These are phyloP conservation scores for Rhyacophila evoluta DNA, from an alignment of 2,888 invertebrate species.

Conservation along the genomic window DNA sequence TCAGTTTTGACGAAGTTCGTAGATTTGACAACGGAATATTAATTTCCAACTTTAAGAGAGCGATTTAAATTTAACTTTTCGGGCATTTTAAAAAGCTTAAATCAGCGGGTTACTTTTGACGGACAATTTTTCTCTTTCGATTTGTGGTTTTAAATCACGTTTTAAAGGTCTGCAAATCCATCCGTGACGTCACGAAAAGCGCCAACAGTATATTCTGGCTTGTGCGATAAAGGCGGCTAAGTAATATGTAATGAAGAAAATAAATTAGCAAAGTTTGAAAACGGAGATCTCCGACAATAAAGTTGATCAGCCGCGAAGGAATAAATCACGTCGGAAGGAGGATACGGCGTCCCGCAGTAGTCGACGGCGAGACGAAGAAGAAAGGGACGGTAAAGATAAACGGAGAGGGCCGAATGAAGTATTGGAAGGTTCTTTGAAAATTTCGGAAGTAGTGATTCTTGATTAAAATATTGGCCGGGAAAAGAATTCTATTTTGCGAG, in stretches of 20 bases:
- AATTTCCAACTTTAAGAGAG: no score
- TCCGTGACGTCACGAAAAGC: conserved; percentile 6
- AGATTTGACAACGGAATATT: no score
- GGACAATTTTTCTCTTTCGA: background rate
- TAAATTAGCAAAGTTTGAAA: conserved; percentile 40
- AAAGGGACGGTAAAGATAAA: background rate
- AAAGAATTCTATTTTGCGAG: no score
- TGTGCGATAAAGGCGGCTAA: conserved; percentile 13
- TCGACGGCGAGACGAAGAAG: background rate
- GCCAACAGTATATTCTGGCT: background rate
- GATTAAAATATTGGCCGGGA: background rate
- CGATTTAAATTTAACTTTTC: no score
- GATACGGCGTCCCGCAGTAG: conserved; percentile 1
- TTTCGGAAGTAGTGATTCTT: background rate
- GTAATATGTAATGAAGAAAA: conserved; percentile 35
- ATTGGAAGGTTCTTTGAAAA: background rate
- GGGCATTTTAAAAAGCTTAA: background rate
- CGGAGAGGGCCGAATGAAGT: background rate
- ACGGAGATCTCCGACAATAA: conserved; percentile 39
- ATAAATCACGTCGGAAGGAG: conserved; percentile 42
- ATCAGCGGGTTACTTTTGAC: background rate
- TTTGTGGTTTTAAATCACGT: background rate
- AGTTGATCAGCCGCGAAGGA: conserved; percentile 40
- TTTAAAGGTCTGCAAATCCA: background rate
- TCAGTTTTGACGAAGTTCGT: no score